These are phyloP conservation scores for Larimichthys polyactis DNA, from an alignment of 2,113 vertebrate species.

Conservation along the genomic window DNA sequence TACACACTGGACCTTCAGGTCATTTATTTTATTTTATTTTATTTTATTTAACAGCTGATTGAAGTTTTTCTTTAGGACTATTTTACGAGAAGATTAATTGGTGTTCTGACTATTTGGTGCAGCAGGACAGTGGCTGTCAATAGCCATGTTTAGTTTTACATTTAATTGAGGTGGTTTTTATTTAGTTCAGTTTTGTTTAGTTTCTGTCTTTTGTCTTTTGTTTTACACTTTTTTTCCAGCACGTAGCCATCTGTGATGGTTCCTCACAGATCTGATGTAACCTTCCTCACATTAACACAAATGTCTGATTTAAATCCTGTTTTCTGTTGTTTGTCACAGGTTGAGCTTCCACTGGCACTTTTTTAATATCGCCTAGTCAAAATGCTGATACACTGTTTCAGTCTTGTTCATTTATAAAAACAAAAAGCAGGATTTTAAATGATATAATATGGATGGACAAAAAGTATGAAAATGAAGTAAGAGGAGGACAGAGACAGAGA, in stretches of 20 bases:
- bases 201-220: too few species aligned
- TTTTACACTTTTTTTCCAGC: too few species aligned
- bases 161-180: too few species aligned
- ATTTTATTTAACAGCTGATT: too few species aligned
- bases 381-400: background rate
- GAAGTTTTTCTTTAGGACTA: background rate
- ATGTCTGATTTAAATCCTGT: background rate
- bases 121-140: background rate
- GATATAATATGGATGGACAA: slow-evolving; percentile 25
- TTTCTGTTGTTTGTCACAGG: too few species aligned
- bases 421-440: background rate
- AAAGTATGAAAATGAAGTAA: slow-evolving; percentile 3
- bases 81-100: background rate
- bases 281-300: too few species aligned
- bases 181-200: too few species aligned
- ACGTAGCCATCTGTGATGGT: too few species aligned
- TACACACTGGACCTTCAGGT: too few species aligned
- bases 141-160: too few species aligned
- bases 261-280: too few species aligned
- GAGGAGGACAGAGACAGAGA: slow-evolving; percentile 8
- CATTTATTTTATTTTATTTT: too few species aligned
- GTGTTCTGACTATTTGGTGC: background rate
- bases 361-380: background rate
- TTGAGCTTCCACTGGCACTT: background rate
- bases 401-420: background rate